phyloP scores from a whole-genome alignment of 1,140 invertebrate species.

The Zophobas atratus region DNA sequence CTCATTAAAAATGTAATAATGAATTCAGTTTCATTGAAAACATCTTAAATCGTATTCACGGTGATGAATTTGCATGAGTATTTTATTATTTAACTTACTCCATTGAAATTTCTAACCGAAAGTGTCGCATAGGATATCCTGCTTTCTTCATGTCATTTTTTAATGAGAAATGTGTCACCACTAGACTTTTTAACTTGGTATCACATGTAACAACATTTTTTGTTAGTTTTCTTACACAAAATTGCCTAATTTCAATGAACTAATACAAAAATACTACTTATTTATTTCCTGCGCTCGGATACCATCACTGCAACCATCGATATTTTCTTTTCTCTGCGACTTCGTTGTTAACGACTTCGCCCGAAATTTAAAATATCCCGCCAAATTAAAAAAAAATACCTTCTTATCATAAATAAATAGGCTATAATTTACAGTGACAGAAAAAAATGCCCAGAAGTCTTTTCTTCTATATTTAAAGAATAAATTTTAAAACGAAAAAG shows the following conservation, averaged over 20 bases:
- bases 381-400: neutral
- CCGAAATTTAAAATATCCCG: neutral
- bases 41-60: slow-evolving; percentile 5
- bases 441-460: no score
- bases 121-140: slow-evolving; percentile 40
- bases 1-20: slow-evolving; percentile 3
- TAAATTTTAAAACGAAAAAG: no score
- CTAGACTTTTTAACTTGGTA: slow-evolving; percentile 26
- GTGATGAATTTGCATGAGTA: slow-evolving; percentile 13
- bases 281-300: slow-evolving; percentile 43
- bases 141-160: slow-evolving; percentile 50
- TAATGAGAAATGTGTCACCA: slow-evolving; percentile 45
- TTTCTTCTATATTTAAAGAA: no score
- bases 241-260: slow-evolving; percentile 18
- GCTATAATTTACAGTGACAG: no score
- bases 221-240: neutral
- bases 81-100: slow-evolving; percentile 45
- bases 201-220: slow-evolving; percentile 28
- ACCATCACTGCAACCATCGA: slow-evolving; percentile 47
- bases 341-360: slow-evolving; percentile 10
- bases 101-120: slow-evolving; percentile 35
- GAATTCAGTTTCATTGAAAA: neutral
- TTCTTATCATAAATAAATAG: no score
- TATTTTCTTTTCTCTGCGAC: slow-evolving; percentile 38
- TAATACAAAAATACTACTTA: slow-evolving; percentile 35